These are phyloP conservation scores for Morone saxatilis DNA, from an alignment of 2,113 vertebrate genomes.

Conservation along the genomic window DNA sequence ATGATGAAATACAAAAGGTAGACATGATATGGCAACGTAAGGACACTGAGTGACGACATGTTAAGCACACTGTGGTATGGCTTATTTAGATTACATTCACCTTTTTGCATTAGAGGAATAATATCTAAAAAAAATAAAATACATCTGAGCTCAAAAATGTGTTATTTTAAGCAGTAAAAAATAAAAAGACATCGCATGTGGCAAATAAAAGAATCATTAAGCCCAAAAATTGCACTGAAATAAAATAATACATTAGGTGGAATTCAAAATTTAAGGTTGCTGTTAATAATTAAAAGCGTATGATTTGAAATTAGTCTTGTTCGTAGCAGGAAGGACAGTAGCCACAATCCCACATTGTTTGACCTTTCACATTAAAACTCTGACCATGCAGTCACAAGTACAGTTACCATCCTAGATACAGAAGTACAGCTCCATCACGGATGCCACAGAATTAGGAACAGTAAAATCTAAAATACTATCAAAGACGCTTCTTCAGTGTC, in stretches of 20 bases:
- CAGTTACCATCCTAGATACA: conserved; percentile 42
- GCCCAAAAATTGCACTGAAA: conserved; percentile 9
- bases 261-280: conserved; percentile 19
- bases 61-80: conserved; percentile 80
- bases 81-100: conserved; percentile 81
- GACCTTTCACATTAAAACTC: conserved; percentile 64
- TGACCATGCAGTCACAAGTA: conserved; percentile 65
- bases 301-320: conserved; percentile 5
- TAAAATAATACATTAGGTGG: conserved; percentile 36
- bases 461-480: conserved; percentile 28
- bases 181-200: conserved; percentile 12
- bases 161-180: conserved; percentile 26
- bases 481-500: not conserved
- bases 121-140: conserved; percentile 12
- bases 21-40: conserved; percentile 70
- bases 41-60: conserved; percentile 70
- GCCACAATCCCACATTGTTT: conserved; percentile 31
- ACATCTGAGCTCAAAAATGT: not conserved
- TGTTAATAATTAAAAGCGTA: conserved; percentile 23
- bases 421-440: conserved; percentile 44
- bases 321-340: conserved; percentile 32
- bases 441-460: conserved; percentile 35
- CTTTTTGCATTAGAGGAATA: conserved; percentile 65
- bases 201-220: conserved; percentile 19
- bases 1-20: conserved; percentile 47